A percentile compares a stretch with the other conserved stretches of the same genome.
Evolutionary conservation across 2,113 vertebrate genomes (phyloP).

Genomic region (Litocranius walleri): DNA sequence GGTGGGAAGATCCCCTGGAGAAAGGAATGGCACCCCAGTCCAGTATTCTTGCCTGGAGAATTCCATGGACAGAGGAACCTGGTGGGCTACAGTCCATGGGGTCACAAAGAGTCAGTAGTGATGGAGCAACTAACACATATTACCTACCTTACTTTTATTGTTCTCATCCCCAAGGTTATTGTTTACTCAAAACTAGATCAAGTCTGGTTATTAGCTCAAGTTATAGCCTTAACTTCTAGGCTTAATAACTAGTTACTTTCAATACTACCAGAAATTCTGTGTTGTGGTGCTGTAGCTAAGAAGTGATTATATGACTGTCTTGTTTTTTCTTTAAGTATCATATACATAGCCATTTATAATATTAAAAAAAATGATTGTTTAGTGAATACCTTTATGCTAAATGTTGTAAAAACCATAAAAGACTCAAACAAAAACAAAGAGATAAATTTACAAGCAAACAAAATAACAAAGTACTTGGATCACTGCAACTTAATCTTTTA

Average conservation of each 20-base stretch:
- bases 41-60: neutral
- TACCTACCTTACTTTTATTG: neutral
- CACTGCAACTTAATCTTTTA: neutral
- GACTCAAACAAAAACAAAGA: neutral
- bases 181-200: neutral
- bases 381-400: neutral
- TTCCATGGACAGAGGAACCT: neutral
- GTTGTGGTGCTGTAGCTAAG: neutral
- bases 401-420: neutral
- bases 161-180: neutral
- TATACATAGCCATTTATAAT: neutral
- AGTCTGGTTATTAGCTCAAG: neutral
- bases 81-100: neutral
- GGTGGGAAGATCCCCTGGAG: neutral
- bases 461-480: neutral
- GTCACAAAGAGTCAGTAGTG: neutral
- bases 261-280: neutral
- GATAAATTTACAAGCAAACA: constrained; percentile 24
- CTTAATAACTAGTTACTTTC: neutral
- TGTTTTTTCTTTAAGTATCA: neutral
- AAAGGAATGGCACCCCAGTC: neutral
- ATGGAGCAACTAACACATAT: neutral
- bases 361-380: neutral
- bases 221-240: neutral
- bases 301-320: neutral